Conservation (phyloP, 2,797 vertebrate species). For the Micropoecilia bifurca region DNA sequence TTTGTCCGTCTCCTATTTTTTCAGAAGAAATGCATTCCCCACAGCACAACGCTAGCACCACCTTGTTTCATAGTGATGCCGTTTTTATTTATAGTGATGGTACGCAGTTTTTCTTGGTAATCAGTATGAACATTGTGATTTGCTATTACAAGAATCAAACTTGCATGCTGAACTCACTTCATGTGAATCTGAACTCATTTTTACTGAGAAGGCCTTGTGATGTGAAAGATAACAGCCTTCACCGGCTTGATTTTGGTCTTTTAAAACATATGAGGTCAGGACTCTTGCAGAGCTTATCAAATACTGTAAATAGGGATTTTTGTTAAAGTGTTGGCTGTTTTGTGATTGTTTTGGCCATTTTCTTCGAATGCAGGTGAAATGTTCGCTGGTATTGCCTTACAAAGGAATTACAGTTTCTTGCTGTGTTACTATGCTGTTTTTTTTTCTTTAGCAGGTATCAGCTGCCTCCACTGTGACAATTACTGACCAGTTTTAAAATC, state of each 20-base stretch:
- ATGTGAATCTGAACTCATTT: not conserved
- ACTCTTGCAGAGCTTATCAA: not conserved
- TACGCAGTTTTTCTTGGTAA: not conserved
- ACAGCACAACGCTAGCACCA: not conserved
- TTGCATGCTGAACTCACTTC: not conserved
- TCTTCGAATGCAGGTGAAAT: not conserved
- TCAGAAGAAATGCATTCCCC: not conserved
- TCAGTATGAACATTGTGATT: not conserved
- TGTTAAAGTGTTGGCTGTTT: not conserved
- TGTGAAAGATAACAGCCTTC: not conserved
- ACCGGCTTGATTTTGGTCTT: not conserved
- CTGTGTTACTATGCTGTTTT: not conserved
- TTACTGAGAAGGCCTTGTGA: not conserved
- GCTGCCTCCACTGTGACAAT: not conserved
- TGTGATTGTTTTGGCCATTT: not conserved
- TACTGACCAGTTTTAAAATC: not conserved
- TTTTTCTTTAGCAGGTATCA: not conserved
- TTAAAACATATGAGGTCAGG: not conserved
- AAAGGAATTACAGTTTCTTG: not conserved
- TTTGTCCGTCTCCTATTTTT: not conserved
- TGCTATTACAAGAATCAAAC: not conserved
- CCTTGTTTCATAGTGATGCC: not conserved
- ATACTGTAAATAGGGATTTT: not conserved
- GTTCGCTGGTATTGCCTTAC: not conserved
- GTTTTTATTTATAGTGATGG: not conserved